phyloP scores from a whole-genome alignment of 64 coral and sea anemone genomes.

The Pachyseris speciosa region DNA sequence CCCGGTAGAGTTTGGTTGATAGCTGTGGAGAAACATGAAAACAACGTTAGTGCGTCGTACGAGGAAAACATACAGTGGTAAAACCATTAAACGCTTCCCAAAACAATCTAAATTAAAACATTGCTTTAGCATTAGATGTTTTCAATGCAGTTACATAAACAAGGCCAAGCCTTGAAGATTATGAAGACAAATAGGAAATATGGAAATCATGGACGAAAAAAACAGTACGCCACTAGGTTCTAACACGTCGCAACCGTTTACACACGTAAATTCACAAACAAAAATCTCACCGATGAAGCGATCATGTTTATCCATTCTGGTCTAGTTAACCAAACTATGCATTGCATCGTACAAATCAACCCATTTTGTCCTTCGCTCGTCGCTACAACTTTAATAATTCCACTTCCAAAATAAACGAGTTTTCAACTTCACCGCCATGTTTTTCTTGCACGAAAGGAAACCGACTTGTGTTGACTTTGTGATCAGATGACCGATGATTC shows the following conservation, averaged over 20 bases:
- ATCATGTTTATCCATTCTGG: conserved; percentile 62
- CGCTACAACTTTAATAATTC: conserved; percentile 23
- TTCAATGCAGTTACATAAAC: conserved; percentile 34
- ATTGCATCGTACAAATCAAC: conserved; percentile 47
- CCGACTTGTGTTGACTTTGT: conserved; percentile 19
- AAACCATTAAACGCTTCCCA: not conserved
- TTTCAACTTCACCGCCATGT: conserved; percentile 41
- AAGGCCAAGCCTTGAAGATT: conserved; percentile 7
- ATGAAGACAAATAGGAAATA: conserved; percentile 45
- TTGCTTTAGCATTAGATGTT: conserved; percentile 1
- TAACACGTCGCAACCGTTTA: not conserved
- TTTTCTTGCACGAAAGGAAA: conserved; percentile 25
- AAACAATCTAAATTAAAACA: conserved; percentile 19
- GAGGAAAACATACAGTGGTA: not conserved
- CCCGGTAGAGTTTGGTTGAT: conserved; percentile 94
- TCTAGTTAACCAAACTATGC: not conserved
- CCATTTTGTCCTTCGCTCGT: not conserved
- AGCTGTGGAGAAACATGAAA: conserved; percentile 55
- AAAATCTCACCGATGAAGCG: conserved; percentile 48
- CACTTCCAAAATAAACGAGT: conserved; percentile 22
- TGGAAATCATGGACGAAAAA: not conserved
- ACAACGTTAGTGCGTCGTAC: not conserved
- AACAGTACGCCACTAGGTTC: not conserved
- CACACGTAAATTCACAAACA: not conserved
- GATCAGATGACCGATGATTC: conserved; percentile 31